A percentile compares a stretch with the other conserved stretches of the same genome.
phyloP scores from a whole-genome alignment of 2,888 invertebrate genomes.

The Neoascia interrupta region DNA sequence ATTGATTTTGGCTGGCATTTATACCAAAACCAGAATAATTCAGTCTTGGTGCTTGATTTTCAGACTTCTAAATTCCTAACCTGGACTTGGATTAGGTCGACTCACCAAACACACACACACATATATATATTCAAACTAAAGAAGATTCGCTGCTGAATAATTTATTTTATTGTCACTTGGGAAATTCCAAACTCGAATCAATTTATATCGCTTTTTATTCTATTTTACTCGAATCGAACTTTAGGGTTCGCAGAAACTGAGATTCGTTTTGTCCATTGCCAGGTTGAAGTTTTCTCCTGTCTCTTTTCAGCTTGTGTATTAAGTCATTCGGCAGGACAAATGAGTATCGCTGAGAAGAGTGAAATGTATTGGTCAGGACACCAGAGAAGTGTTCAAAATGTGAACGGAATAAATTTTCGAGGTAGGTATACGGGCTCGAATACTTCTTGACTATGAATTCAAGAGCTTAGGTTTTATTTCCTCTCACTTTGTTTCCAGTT shows the following conservation, averaged over 20 bases:
- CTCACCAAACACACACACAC: constrained; percentile 41
- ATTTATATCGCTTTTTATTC: constrained; percentile 66
- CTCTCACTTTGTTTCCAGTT: constrained; percentile 45
- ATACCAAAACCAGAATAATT: constrained; percentile 31
- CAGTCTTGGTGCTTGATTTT: constrained; percentile 12
- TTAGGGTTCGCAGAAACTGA: constrained; percentile 44
- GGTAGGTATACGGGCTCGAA: no score
- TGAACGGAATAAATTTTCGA: constrained; percentile 62
- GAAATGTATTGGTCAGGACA: constrained; percentile 48
- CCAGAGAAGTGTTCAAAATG: constrained; percentile 54
- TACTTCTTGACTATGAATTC: constrained; percentile 46
- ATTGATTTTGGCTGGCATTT: constrained; percentile 32
- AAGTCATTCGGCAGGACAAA: constrained; percentile 25
- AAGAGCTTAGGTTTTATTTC: constrained; percentile 22
- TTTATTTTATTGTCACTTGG: constrained; percentile 67
- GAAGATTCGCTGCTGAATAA: constrained; percentile 57
- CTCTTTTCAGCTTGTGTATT: constrained; percentile 36
- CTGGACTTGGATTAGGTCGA: constrained; percentile 46
- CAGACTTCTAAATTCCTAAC: constrained; percentile 17
- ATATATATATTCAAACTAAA: no score
- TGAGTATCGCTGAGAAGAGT: constrained; percentile 35
- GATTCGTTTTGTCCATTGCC: constrained; percentile 49
- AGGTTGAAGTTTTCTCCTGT: constrained; percentile 22
- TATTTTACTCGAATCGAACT: constrained; percentile 53
- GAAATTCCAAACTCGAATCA: constrained; percentile 64